Conservation (phyloP, 2,113 vertebrate species). For the Gallinago paraguaiae region DNA sequence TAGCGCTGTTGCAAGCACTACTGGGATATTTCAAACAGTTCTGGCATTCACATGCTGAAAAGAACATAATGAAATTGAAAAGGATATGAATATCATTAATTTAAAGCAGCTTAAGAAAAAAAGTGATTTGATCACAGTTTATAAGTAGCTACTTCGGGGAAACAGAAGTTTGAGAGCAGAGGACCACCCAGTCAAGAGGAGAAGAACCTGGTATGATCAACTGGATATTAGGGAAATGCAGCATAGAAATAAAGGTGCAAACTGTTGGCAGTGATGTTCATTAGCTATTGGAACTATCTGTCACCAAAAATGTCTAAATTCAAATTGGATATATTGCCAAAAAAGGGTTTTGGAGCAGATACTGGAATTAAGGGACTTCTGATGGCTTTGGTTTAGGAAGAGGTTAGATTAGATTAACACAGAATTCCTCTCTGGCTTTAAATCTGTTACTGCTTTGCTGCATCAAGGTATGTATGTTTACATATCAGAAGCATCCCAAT, state of each 20-base stretch:
- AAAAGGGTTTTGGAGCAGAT: not conserved
- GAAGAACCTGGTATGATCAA: not conserved
- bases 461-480: not conserved
- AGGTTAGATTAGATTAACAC: not conserved
- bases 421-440: not conserved
- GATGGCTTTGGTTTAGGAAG: not conserved
- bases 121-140: not conserved
- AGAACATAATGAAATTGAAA: not conserved
- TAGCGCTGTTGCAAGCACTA: not conserved
- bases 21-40: not conserved
- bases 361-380: not conserved
- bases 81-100: not conserved
- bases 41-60: not conserved
- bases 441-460: not conserved
- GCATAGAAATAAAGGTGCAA: not conserved
- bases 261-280: not conserved
- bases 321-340: not conserved
- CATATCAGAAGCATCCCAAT: not conserved
- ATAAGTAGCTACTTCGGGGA: not conserved
- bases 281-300: not conserved
- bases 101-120: not conserved
- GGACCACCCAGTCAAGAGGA: not conserved
- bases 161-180: not conserved
- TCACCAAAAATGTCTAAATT: not conserved
- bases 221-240: not conserved